Percentiles rank a stretch among this genome's conserved stretches.
phyloP scores from a whole-genome alignment of 2,113 vertebrate species.

The Butorides virescens region DNA sequence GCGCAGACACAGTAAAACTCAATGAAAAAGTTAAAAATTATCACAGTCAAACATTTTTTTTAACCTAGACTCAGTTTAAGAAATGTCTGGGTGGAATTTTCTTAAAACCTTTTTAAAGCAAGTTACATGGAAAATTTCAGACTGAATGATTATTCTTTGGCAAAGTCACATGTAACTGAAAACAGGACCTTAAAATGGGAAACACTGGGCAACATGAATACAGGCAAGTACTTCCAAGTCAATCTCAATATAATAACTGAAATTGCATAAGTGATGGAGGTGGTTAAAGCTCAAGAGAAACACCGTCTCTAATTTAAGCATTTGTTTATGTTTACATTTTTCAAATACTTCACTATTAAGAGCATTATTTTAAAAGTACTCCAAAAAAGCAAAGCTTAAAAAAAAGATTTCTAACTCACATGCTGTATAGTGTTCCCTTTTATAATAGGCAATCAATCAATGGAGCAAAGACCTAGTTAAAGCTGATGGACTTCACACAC shows the following conservation, averaged over 20 bases:
- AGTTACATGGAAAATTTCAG: not conserved
- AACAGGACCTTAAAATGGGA: not conserved
- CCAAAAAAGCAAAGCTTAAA: not conserved
- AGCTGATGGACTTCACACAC: not conserved
- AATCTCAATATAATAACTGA: not conserved
- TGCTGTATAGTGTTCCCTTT: not conserved
- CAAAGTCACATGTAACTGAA: not conserved
- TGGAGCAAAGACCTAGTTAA: not conserved
- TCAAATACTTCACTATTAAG: not conserved
- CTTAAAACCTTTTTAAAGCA: not conserved
- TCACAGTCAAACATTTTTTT: not conserved
- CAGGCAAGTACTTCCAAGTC: not conserved
- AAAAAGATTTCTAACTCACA: not conserved
- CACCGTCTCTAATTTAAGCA: not conserved
- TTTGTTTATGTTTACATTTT: not conserved
- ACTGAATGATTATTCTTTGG: not conserved
- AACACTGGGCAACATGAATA: not conserved
- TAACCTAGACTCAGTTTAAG: not conserved
- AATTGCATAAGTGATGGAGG: not conserved
- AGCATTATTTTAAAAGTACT: not conserved
- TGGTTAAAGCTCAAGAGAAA: not conserved
- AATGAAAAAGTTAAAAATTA: not conserved
- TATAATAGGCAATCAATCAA: not conserved
- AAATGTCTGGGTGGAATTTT: not conserved
- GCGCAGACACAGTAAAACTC: not conserved